Evolutionary conservation across 23 tunicate genomes (phyloP).

Genomic region (Trididemnum miniatum): DNA sequence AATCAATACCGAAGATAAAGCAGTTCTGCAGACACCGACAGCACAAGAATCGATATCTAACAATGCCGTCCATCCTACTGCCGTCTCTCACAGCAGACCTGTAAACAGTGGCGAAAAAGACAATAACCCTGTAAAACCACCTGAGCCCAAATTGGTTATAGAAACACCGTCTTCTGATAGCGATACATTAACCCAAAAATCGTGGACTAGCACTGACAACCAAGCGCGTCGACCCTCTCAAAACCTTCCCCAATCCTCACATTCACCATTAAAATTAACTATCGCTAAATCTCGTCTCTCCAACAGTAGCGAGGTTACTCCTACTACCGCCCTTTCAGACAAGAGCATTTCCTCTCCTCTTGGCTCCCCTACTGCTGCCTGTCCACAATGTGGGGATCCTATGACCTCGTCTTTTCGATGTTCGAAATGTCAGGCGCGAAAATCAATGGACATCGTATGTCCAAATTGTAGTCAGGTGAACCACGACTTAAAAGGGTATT

Average conservation of each 20-base stretch:
- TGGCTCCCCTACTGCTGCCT: slow-evolving; percentile 19
- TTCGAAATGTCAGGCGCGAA: slow-evolving; percentile 59
- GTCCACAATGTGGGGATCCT: slow-evolving; percentile 73
- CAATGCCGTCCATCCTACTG: no score
- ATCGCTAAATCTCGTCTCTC: slow-evolving; percentile 11
- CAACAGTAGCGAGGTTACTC: background rate
- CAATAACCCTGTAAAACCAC: no score
- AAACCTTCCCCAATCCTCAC: background rate
- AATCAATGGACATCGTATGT: slow-evolving; percentile 48
- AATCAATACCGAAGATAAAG: no score
- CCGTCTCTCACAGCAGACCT: no score
- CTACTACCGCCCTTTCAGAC: background rate
- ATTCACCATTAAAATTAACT: slow-evolving; percentile 4
- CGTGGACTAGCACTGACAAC: no score
- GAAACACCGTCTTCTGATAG: no score
- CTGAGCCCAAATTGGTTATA: no score
- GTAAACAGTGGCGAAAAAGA: no score
- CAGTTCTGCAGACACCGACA: no score
- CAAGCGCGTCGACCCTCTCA: no score
- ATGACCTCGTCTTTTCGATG: slow-evolving; percentile 67
- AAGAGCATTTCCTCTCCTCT: slow-evolving; percentile 10
- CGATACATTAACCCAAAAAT: no score
- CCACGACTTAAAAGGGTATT: slow-evolving; percentile 69
- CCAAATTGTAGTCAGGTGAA: slow-evolving; percentile 78
- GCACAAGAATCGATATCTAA: no score